Conservation (phyloP, 2,797 vertebrate species). For the Pogonophryne albipinna region DNA sequence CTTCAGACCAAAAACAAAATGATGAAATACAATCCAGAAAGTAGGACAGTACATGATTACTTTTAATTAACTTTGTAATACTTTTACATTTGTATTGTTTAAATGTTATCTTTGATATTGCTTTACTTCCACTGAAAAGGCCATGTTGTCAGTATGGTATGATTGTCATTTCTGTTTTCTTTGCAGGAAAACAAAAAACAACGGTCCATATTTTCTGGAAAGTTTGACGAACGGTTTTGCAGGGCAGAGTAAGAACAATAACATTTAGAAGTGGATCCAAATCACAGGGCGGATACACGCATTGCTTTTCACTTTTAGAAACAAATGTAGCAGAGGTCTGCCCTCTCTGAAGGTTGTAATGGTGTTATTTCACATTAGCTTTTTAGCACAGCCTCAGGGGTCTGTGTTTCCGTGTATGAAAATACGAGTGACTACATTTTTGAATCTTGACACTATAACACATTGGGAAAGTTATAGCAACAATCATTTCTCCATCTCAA, state of each 20-base stretch:
- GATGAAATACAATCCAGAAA: background rate
- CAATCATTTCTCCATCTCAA: background rate
- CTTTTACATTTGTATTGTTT: background rate
- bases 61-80: background rate
- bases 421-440: background rate
- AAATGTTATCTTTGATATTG: background rate
- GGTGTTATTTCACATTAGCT: background rate
- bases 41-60: background rate
- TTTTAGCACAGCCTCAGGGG: background rate
- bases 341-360: no score
- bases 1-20: background rate
- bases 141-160: no score
- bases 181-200: no score
- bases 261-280: no score
- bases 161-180: no score
- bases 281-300: no score
- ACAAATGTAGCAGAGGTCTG: no score
- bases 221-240: no score
- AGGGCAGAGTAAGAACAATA: no score
- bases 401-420: background rate
- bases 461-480: background rate
- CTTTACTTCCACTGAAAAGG: background rate
- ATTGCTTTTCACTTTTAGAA: no score
- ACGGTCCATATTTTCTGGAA: no score
- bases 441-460: slow-evolving; percentile 8